phyloP scores from a whole-genome alignment of 2,113 vertebrate genomes.

The Gadus macrocephalus region DNA sequence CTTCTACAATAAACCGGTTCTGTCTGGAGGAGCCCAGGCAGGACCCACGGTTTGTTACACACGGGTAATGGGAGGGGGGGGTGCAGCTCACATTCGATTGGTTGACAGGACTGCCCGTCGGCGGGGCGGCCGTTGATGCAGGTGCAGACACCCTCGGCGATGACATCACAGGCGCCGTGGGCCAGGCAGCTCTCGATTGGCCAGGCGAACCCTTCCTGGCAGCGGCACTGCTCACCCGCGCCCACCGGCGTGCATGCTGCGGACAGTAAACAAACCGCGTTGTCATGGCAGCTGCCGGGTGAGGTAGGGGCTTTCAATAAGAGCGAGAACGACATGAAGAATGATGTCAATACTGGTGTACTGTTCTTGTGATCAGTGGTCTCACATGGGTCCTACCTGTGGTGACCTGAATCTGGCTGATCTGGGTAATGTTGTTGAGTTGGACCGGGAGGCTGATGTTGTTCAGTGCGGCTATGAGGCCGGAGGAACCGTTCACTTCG shows the following conservation, averaged over 20 bases:
- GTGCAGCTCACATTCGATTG: conserved; percentile 21
- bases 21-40: no score
- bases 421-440: conserved; percentile 31
- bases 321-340: no score
- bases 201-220: conserved; percentile 59
- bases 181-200: conserved; percentile 34
- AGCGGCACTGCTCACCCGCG: conserved; percentile 53
- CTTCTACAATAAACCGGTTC: no score
- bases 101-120: conserved; percentile 52
- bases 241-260: conserved; percentile 51
- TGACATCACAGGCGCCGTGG: conserved; percentile 48
- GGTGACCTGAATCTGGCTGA: conserved; percentile 36
- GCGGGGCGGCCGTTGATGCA: conserved; percentile 57
- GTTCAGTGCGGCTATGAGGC: conserved; percentile 19
- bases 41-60: no score
- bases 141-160: conserved; percentile 32
- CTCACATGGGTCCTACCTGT: conserved; percentile 40
- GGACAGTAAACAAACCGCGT: background rate
- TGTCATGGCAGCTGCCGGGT: no score
- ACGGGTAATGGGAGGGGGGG: no score
- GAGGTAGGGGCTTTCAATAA: no score
- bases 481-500: conserved; percentile 35
- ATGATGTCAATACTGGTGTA: no score
- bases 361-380: no score
- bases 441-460: conserved; percentile 31